Base-by-base conservation (phyloP, 2,888 invertebrate genomes). In the Seira ritae region DNA sequence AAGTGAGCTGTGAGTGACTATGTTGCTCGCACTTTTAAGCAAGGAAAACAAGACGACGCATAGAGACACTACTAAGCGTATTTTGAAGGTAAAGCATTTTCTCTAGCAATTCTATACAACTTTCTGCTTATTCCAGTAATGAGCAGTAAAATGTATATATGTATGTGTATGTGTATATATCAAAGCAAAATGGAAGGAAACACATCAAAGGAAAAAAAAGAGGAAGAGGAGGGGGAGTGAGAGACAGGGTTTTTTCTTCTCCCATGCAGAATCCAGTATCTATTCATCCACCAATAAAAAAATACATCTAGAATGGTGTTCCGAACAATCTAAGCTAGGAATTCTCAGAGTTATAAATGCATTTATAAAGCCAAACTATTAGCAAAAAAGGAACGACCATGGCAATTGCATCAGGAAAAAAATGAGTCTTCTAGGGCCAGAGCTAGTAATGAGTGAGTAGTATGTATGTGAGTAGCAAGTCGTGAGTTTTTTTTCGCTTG, bases 361-460 rank as follows among this genome's bases (percentile, higher is more conserved):
- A 50, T 50, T n/a, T 50, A 50, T 50, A 50, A 50, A 50, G 50
- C 50, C 50, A 50, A 50, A n/a, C 50, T 50, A 50, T 50, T 50
- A 50, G 50, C 17, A 2, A 50, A 31, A 24, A 67, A n/a, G n/a
- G 19, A 46, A 23, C 10, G 20, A 65, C 4, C n/a, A 19, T n/a
- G 60, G 60, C 19, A n/a, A 60, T n/a, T 17, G 20, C 19, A 22
- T 12, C 24, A 50, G 70, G 6, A 60, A 31, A 72, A 23, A 55
- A 72, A 60, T 24, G 73, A 65, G 24, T 24, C 68, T 37, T 60
- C 72, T 60, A 62, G 12, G 31, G 62, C 37, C 62, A 50, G 42
- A 69, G 42, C 23, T 69, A 22, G 23, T 50, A 42, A 24, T 67
- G n/a, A 22, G 17, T 20, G 22, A n/a, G 22, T 50, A 20, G 24